These are phyloP conservation scores for Drosophila simulans DNA, from an alignment of 1,140 invertebrate genomes.

Conservation along the genomic window DNA sequence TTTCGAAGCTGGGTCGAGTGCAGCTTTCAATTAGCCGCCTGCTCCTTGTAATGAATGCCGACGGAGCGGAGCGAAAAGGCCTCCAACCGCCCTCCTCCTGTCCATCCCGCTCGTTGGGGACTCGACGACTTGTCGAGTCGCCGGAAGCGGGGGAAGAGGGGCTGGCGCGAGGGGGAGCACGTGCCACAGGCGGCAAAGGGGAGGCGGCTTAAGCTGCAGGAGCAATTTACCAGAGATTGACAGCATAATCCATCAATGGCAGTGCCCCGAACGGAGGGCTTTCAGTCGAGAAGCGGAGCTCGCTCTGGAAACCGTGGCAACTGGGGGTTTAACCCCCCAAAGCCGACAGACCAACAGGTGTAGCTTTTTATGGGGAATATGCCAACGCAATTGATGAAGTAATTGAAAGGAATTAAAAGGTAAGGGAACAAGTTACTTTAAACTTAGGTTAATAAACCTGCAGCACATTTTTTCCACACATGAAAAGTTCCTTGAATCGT, in stretches of 20 bases:
- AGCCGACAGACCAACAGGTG: conserved; percentile 42
- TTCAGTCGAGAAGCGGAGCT: conserved; percentile 3
- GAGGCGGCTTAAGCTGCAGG: conserved; percentile 70
- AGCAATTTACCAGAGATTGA: conserved; percentile 79
- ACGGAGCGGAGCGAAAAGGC: conserved; percentile 31
- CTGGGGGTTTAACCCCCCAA: conserved; percentile 13
- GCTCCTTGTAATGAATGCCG: conserved; percentile 79
- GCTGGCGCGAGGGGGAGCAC: conserved; percentile 43
- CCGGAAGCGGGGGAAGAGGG: neutral
- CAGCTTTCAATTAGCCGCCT: conserved; percentile 80
- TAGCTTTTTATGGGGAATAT: conserved; percentile 22
- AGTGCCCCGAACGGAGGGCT: conserved; percentile 26
- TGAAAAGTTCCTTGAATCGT: neutral
- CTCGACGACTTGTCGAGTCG: conserved; percentile 59
- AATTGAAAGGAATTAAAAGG: neutral
- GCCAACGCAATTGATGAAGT: conserved; percentile 25
- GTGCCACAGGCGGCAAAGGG: conserved; percentile 57
- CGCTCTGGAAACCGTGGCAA: conserved; percentile 15
- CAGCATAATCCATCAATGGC: conserved; percentile 79
- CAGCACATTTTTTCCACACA: neutral
- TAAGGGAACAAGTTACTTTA: neutral
- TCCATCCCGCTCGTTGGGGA: neutral
- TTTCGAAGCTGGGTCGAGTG: conserved; percentile 66
- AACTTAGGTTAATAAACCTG: too few relatives aligned
- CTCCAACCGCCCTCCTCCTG: neutral